phyloP scores from a whole-genome alignment of 2,797 vertebrate species.

The Selene dorsalis region DNA sequence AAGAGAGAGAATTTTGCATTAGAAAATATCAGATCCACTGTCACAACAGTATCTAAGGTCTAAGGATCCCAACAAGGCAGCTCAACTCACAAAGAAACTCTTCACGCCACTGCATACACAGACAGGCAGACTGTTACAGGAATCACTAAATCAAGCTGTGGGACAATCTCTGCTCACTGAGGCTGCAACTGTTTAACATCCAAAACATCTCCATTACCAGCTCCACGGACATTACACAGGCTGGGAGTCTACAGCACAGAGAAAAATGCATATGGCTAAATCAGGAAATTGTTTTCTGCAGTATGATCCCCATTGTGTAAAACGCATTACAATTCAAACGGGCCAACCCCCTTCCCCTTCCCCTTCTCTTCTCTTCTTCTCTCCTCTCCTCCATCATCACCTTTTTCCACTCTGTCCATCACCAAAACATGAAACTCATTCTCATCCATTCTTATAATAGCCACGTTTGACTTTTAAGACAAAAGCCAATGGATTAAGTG shows the following conservation, averaged over 20 bases:
- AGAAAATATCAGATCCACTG: not conserved
- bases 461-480: not conserved
- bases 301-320: conserved; percentile 48
- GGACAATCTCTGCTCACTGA: conserved; percentile 45
- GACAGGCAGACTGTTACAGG: conserved; percentile 27
- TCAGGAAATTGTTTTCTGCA: conserved; percentile 37
- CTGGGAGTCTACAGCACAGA: not conserved
- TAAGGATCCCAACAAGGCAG: not conserved
- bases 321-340: conserved; percentile 49
- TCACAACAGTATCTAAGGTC: not conserved
- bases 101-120: conserved; percentile 35
- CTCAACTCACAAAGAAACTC: conserved; percentile 56
- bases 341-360: conserved; percentile 5
- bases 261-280: not conserved
- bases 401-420: conserved; percentile 22
- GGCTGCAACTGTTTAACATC: conserved; percentile 43
- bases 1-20: not conserved
- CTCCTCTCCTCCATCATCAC: conserved; percentile 25
- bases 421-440: conserved; percentile 15
- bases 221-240: not conserved
- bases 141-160: conserved; percentile 52
- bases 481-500: not conserved
- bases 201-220: not conserved
- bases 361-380: not conserved
- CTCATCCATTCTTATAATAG: not conserved